Percentiles rank a stretch among this genome's conserved stretches.
These are phyloP conservation scores for Axea sp. DNA, from an alignment of 2,888 invertebrate species.

Conservation along the genomic window DNA sequence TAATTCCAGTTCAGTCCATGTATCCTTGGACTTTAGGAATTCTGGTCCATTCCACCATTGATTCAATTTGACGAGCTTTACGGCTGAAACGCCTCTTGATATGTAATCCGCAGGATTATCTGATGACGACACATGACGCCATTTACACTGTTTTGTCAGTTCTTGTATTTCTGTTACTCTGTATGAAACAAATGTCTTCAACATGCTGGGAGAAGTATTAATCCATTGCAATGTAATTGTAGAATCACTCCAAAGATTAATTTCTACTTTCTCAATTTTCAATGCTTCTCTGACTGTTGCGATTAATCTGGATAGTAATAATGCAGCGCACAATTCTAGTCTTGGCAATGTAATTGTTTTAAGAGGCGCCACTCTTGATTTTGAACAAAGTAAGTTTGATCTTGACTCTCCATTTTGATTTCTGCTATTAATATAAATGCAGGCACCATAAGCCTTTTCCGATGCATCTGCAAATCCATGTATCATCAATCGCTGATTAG, in stretches of 20 bases:
- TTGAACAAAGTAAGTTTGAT: slow-evolving; percentile 44
- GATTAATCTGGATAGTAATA: slow-evolving; percentile 7
- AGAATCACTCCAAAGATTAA: slow-evolving; percentile 23
- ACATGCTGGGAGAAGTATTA: slow-evolving; percentile 1
- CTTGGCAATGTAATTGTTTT: slow-evolving; percentile 18
- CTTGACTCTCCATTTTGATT: background rate
- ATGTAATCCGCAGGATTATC: slow-evolving; percentile 64
- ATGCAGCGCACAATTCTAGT: slow-evolving; percentile 23
- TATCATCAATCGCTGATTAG: too few relatives aligned
- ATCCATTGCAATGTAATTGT: slow-evolving; percentile 33
- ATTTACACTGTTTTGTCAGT: background rate
- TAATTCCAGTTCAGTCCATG: background rate
- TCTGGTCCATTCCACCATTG: slow-evolving; percentile 63
- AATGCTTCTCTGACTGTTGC: slow-evolving; percentile 11
- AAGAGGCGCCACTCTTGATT: slow-evolving; percentile 46
- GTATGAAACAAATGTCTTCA: slow-evolving; percentile 2
- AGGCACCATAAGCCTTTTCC: slow-evolving; percentile 23
- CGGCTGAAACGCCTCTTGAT: slow-evolving; percentile 58
- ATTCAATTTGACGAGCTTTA: slow-evolving; percentile 32
- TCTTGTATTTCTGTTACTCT: slow-evolving; percentile 13
- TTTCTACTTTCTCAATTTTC: background rate
- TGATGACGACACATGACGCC: slow-evolving; percentile 26
- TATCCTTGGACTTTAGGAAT: background rate
- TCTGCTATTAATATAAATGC: slow-evolving; percentile 52
- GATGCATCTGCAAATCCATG: background rate